phyloP scores from a whole-genome alignment of 2,113 vertebrate genomes.

The Rhadina sibilatrix region DNA sequence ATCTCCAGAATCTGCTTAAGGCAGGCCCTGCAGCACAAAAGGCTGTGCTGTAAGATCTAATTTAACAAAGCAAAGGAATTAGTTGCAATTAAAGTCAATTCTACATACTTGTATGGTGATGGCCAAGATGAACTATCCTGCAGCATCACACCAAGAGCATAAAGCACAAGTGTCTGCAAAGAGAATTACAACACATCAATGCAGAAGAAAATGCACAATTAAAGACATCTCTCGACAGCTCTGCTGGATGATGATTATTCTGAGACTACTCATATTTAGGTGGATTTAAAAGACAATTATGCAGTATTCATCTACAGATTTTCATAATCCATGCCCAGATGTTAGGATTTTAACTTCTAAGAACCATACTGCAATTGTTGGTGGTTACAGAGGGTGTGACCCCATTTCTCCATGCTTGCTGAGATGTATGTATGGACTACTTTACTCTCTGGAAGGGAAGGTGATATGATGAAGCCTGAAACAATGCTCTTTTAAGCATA shows the following conservation, averaged over 20 bases:
- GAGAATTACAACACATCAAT: not conserved
- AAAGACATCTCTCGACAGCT: not conserved
- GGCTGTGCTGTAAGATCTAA: not conserved
- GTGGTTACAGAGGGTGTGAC: not conserved
- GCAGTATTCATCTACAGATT: not conserved
- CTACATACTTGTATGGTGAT: slow-evolving; percentile 84
- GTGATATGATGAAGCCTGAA: not conserved
- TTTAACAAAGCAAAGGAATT: not conserved
- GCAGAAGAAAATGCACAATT: not conserved
- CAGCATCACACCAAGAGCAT: slow-evolving; percentile 91
- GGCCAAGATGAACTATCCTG: slow-evolving; percentile 89
- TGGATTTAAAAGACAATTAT: not conserved
- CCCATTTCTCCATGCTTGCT: not conserved
- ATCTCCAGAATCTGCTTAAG: not conserved
- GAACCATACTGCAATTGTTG: not conserved
- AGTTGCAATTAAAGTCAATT: not conserved
- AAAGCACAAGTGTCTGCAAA: slow-evolving; percentile 90
- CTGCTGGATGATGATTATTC: not conserved
- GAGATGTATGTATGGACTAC: not conserved
- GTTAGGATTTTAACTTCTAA: slow-evolving; percentile 11
- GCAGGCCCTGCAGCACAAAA: not conserved
- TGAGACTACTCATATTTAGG: not conserved
- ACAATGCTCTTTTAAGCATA: not conserved
- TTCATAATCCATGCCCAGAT: not conserved
- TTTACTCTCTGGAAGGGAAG: not conserved